Evolutionary conservation across 2,888 invertebrate genomes (phyloP).

Genomic region (Morpho helenor): DNA sequence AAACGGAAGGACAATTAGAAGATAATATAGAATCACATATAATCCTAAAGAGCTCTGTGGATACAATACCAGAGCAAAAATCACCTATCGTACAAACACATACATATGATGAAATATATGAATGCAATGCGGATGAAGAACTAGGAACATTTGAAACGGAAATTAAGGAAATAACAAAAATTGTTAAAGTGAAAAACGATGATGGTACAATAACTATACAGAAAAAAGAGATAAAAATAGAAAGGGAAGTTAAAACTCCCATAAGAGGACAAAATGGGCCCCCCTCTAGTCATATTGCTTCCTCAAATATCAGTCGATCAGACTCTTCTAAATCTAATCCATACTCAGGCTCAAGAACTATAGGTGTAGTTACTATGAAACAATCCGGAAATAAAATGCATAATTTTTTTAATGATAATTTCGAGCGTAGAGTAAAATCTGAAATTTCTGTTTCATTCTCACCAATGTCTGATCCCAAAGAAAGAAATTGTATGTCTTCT

Average conservation of each 20-base stretch:
- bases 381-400: slow-evolving; percentile 7
- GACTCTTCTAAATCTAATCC: slow-evolving; percentile 31
- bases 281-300: slow-evolving; percentile 16
- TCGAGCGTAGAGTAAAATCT: slow-evolving; percentile 21
- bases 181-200: slow-evolving; percentile 36
- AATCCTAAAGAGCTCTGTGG: not conserved
- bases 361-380: slow-evolving; percentile 28
- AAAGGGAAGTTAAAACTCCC: slow-evolving; percentile 34
- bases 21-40: slow-evolving; percentile 8
- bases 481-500: slow-evolving; percentile 28
- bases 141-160: slow-evolving; percentile 38
- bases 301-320: slow-evolving; percentile 10
- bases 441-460: slow-evolving; percentile 18
- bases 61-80: not conserved
- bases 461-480: slow-evolving; percentile 23
- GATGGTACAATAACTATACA: slow-evolving; percentile 42
- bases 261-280: slow-evolving; percentile 18
- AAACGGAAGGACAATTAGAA: slow-evolving; percentile 6
- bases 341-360: slow-evolving; percentile 30
- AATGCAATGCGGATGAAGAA: slow-evolving; percentile 27
- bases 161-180: slow-evolving; percentile 39
- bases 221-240: slow-evolving; percentile 37
- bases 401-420: not conserved
- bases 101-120: not conserved
- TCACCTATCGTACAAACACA: not conserved